These are phyloP conservation scores for Stenichneumon culpator DNA, from an alignment of 2,888 invertebrate species.

Conservation along the genomic window DNA sequence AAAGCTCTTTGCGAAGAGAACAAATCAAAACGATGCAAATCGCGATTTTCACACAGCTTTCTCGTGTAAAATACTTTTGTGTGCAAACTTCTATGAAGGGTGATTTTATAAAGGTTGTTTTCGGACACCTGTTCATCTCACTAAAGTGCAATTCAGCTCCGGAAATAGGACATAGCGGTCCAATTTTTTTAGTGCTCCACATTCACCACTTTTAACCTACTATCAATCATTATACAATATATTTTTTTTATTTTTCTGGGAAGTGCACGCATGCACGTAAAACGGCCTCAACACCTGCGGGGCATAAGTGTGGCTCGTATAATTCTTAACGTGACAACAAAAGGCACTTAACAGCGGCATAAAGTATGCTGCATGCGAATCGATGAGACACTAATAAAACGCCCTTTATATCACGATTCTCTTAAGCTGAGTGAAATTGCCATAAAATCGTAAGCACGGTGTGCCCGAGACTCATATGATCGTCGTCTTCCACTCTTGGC, in stretches of 20 bases:
- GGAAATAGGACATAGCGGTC: too few relatives aligned
- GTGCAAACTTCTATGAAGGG: not conserved
- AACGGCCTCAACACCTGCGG: not conserved
- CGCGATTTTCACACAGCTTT: not conserved
- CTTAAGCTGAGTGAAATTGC: conserved; percentile 60
- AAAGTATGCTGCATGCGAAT: conserved; percentile 44
- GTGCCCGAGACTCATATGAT: conserved; percentile 41
- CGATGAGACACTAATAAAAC: conserved; percentile 35
- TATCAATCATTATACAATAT: not conserved
- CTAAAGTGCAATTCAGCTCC: too few relatives aligned
- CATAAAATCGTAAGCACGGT: conserved; percentile 47
- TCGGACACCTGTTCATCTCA: too few relatives aligned
- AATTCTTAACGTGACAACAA: conserved; percentile 62
- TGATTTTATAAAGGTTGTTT: not conserved
- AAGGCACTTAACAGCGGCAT: conserved; percentile 61
- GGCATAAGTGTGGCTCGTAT: conserved; percentile 34
- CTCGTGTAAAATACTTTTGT: not conserved
- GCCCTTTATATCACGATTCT: conserved; percentile 50
- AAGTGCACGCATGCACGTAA: not conserved
- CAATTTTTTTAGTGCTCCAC: too few relatives aligned
- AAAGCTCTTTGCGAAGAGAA: conserved; percentile 1
- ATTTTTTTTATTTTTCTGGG: not conserved
- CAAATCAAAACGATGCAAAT: not conserved
- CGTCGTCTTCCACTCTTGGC: conserved; percentile 25
- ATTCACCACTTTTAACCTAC: not conserved